Percentiles rank a stretch among this genome's conserved stretches.
These are phyloP conservation scores for Drosophila ercepeae DNA, from an alignment of 1,140 invertebrate genomes.

Conservation along the genomic window DNA sequence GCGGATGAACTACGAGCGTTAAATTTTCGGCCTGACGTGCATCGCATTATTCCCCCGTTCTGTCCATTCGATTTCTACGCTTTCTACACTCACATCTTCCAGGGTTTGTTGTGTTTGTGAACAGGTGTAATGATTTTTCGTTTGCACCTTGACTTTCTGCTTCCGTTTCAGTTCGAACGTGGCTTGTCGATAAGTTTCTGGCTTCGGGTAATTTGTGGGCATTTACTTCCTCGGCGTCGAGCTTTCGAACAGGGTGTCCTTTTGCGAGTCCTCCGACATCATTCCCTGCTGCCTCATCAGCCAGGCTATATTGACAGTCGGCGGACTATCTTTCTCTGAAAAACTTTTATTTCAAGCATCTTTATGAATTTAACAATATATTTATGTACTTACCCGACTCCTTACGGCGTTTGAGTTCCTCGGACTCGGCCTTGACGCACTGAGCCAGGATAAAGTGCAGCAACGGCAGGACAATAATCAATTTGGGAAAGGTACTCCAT, in stretches of 20 bases:
- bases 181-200: constrained; percentile 57
- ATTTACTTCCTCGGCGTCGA: constrained; percentile 52
- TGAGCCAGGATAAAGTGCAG: constrained; percentile 34
- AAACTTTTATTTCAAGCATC: background rate
- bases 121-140: constrained; percentile 79
- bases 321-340: constrained; percentile 18
- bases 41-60: constrained; percentile 13
- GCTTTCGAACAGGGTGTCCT: constrained; percentile 52
- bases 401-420: constrained; percentile 22
- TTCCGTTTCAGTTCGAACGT: constrained; percentile 63
- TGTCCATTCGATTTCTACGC: constrained; percentile 62
- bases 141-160: constrained; percentile 78
- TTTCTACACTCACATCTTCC: constrained; percentile 71
- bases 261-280: constrained; percentile 3
- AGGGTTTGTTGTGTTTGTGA: constrained; percentile 32
- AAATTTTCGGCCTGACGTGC: constrained; percentile 32
- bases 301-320: constrained; percentile 4
- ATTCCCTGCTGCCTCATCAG: constrained; percentile 12
- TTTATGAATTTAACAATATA: background rate
- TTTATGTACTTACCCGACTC: constrained; percentile 22
- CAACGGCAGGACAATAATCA: constrained; percentile 44
- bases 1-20: constrained; percentile 49
- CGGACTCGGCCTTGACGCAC: constrained; percentile 30
- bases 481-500: constrained; percentile 52
- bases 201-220: constrained; percentile 57